These are phyloP conservation scores for Colistium nudipinnis DNA, from an alignment of 2,113 vertebrate genomes.

Conservation along the genomic window DNA sequence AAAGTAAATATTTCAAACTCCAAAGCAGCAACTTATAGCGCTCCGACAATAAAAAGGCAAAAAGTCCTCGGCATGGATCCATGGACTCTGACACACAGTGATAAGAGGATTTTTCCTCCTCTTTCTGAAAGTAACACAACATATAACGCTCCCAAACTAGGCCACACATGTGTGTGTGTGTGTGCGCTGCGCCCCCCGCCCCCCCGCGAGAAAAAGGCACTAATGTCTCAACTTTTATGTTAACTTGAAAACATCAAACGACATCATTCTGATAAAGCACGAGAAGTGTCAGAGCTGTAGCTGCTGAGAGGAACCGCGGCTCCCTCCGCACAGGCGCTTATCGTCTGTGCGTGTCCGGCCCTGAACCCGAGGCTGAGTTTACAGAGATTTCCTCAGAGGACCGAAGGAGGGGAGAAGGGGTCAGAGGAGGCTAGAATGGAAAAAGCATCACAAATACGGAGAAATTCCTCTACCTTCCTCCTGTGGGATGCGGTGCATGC, in stretches of 20 bases:
- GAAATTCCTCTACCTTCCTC: conserved; percentile 42
- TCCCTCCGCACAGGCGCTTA: conserved; percentile 41
- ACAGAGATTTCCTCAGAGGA: conserved; percentile 46
- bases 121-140: not conserved
- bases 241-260: not conserved
- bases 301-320: conserved; percentile 31
- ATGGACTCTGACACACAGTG: conserved; percentile 34
- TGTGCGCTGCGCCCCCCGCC: too few species aligned
- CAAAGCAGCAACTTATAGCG: conserved; percentile 44
- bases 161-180: not conserved
- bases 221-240: not conserved
- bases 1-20: conserved; percentile 56
- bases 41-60: conserved; percentile 9
- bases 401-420: not conserved
- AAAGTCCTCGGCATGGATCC: not conserved
- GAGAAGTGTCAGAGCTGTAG: conserved; percentile 4
- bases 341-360: conserved; percentile 34
- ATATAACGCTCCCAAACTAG: not conserved
- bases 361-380: conserved; percentile 56
- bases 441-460: conserved; percentile 39
- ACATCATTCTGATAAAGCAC: not conserved
- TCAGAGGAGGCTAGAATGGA: not conserved
- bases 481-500: conserved; percentile 34
- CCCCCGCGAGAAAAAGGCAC: too few species aligned
- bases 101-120: conserved; percentile 21